A percentile compares a stretch with the other conserved stretches of the same genome.
phyloP scores from a whole-genome alignment of 1,140 invertebrate genomes.

The Gryon sp. region DNA sequence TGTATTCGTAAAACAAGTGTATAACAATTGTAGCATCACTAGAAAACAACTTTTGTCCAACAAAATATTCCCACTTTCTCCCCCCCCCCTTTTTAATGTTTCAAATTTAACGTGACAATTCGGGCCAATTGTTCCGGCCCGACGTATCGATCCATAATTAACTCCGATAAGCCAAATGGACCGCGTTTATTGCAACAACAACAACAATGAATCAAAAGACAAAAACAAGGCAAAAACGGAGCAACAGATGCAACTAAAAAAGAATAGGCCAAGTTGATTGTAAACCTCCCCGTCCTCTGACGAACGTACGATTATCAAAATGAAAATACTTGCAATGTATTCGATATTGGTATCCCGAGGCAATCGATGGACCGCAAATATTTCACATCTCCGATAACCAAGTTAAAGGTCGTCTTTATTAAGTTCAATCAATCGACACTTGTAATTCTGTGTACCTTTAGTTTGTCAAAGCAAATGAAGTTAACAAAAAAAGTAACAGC shows the following conservation, averaged over 20 bases:
- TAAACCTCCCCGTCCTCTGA: too few species aligned
- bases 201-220: conserved; percentile 48
- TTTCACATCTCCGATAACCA: conserved; percentile 10
- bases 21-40: background rate
- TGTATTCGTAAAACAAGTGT: background rate
- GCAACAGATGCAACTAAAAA: conserved; percentile 17
- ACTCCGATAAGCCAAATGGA: conserved; percentile 4
- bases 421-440: conserved; percentile 2
- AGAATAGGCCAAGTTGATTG: conserved; percentile 3
- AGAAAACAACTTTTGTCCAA: background rate
- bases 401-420: conserved; percentile 17
- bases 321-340: too few species aligned
- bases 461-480: background rate
- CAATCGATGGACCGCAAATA: conserved; percentile 15
- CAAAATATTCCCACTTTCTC: background rate
- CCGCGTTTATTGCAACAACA: conserved; percentile 14
- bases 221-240: too few species aligned
- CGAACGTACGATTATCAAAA: too few species aligned
- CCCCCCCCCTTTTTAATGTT: conserved; percentile 26
- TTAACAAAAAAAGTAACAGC: background rate
- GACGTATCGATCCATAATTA: conserved; percentile 33
- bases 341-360: background rate
- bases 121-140: conserved; percentile 8
- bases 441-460: background rate
- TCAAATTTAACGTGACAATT: conserved; percentile 16